Evolutionary conservation across 2,888 invertebrate species (phyloP), one percentile per base, ranked within the genome.

Genomic region (Exephanes ischioxanthus): DNA sequence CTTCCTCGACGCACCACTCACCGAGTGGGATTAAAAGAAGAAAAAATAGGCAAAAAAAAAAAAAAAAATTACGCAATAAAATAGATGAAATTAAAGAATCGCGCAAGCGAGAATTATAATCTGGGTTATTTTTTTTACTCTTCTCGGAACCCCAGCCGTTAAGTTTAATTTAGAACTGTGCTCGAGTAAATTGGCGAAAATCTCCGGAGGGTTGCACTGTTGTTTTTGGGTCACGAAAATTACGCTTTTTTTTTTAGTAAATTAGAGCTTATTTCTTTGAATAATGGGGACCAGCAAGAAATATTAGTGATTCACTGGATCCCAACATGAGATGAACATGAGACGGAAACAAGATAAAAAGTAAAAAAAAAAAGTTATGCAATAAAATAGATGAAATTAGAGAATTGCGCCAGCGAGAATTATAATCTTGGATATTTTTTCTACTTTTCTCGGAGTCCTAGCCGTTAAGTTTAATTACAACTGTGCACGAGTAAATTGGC

Each of bases 1-100:
- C 63, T 71, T 19, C 67, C 37, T 66, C 41, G 71, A 71, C 76
- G 84, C 80, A 77, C 66, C 72, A 76, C 45, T 53, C 72, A 51
- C 48, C 58, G 70, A 71, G 58, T 82, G 86, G 79, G 84, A 85
- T 84, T 86, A 81, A 66, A 78, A 75, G 80, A 72, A 70, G 66
- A 53, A 33, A 76, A 48, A 37, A 63, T 45, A 19, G 3, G 3
- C 14, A 19, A 1, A 33, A 45, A 55, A 22, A 53, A 26, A 37
- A n/a, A 37, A 30, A 51, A 63, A 66, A 6, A 6, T 33, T 16
- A 2, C 2, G 22, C 33, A 48, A 71, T 22, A 75, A 45, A 41
- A 26, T 58, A 16, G 26, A 14, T 14, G 11, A 58, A 58, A 26
- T 58, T 26, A 58, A 14, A 58, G 58, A 58, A 22, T 14, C 26